Evolutionary conservation across 1,140 invertebrate genomes (phyloP), one percentile per base, ranked within the genome.

Genomic region (Bilobella aurantiaca): DNA sequence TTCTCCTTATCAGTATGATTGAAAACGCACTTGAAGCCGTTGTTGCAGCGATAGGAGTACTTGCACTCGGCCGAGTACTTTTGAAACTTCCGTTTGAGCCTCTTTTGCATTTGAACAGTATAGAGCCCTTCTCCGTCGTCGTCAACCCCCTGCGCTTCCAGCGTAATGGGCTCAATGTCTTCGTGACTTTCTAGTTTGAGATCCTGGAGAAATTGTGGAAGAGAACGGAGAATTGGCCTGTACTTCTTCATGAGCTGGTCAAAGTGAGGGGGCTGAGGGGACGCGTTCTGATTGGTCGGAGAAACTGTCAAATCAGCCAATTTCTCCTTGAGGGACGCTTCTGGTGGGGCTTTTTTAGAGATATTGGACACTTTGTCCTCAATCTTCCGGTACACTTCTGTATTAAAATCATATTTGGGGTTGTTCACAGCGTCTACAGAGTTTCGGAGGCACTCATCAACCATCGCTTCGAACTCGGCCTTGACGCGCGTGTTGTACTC

Each of bases 51-150:
- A 27, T 57, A 62, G 8, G 23, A 27, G 25, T 42, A 47, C 14
- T 42, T 37, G 60, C 60, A 62, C 3, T 37, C 32, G 3, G 8
- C 32, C 16, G 60, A 62, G 30, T 62, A 62, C 60, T 58, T 62
- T 62, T 47, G 60, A 27, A 12, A 28, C n/a, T 27, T 62, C 27
- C 31, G 60, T 27, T 47, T 62, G 8, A 28, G 28, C 21, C 21
- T 59, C 49, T 23, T 12, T 27, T 23, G 3, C 8, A 32, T 29
- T 5, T 59, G 58, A 3, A 59, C 58, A 23, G 58, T 59, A 23
- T 14, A 59, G 8, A 3, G 5, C 27, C 58, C 58, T 27, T 12
- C 28, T 14, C 31, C 28, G 27, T 32, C 58, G 30, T 59, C 58
- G 5, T 59, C 58, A 3, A 29, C 23, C 5, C 31, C 58, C 23